phyloP scores from a whole-genome alignment of 2,888 invertebrate species.

The Alloplasta piceator region DNA sequence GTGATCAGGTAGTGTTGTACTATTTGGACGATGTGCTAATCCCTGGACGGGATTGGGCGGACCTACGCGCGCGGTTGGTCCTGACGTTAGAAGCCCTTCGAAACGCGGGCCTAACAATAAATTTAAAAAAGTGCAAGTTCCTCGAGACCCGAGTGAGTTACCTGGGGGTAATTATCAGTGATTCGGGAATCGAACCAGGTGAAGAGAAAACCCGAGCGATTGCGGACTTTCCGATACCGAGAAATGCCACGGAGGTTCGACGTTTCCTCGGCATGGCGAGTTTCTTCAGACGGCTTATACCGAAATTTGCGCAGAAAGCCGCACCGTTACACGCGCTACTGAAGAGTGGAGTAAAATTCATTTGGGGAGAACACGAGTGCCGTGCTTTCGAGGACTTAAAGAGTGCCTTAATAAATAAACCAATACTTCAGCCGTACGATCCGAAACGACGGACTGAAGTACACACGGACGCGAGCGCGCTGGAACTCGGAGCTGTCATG shows the following conservation, averaged over 20 bases:
- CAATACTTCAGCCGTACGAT: conserved; percentile 33
- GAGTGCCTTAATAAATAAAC: not conserved
- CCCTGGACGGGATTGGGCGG: conserved; percentile 65
- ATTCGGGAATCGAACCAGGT: conserved; percentile 34
- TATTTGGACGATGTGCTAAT: conserved; percentile 75
- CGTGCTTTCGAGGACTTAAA: conserved; percentile 29
- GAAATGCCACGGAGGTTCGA: conserved; percentile 58
- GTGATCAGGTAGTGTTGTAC: conserved; percentile 37
- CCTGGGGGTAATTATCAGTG: conserved; percentile 38
- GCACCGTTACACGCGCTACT: conserved; percentile 52
- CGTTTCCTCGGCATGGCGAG: conserved; percentile 61
- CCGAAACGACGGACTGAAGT: conserved; percentile 44
- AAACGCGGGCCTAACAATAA: conserved; percentile 44
- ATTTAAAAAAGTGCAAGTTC: conserved; percentile 38
- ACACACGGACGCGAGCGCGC: conserved; percentile 62
- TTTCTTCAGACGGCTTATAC: conserved; percentile 62
- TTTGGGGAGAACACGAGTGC: conserved; percentile 9
- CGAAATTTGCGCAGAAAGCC: conserved; percentile 57
- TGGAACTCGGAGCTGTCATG: conserved; percentile 62
- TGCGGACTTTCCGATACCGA: conserved; percentile 41
- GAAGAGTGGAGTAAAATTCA: not conserved
- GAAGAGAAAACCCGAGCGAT: conserved; percentile 31
- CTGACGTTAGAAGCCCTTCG: conserved; percentile 66
- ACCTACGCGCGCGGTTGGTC: conserved; percentile 68
- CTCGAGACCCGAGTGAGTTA: conserved; percentile 32